Evolutionary conservation across 2,113 vertebrate genomes (phyloP), one percentile per base, ranked within the genome.

Genomic region (Apus apus): DNA sequence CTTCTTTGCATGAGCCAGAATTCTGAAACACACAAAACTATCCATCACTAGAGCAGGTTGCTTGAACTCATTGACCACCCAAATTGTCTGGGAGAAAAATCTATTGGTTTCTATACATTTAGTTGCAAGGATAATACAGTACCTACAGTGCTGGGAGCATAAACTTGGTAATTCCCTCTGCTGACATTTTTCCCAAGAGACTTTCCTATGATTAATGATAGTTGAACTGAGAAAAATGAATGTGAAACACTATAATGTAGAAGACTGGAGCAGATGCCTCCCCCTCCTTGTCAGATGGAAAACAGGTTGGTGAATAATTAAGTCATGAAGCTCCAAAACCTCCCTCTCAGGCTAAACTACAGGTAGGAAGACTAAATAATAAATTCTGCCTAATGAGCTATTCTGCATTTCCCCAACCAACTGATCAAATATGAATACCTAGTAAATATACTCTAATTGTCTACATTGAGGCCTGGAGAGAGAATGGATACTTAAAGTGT

Each of bases 151-250:
- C 91, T 95, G n/a, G 1, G 60, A 86, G 80, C 83, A 89, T 45
- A 90, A 94, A 85, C 94, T 85, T 82, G 10, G 68, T 87, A 92
- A 92, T 91, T 88, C 94, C 86, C 83, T 70, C 81, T 75, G 62
- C 88, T 89, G 93, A 43, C 38, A 48, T 80, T 50, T 75, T 67
- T 45, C 73, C 89, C 93, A 68, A 61, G 86, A 94, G 92, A 91
- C 58, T 62, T 58, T 83, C 50, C 75, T 60, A 87, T 93, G 96
- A 97, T 97, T 95, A 96, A 97, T 97, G 96, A 95, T 43, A 81
- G 89, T 26, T 89, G 76, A 94, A 94, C 76, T 95, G 87, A 73
- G 85, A 95, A 96, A 97, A 97, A 94, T 87, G 90, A 96, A 93
- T 21, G 36, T 68, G 89, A 75, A 96, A 91, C 38, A 45, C 54